Conservation (phyloP, 2,797 vertebrate species). For the Falco naumanni region DNA sequence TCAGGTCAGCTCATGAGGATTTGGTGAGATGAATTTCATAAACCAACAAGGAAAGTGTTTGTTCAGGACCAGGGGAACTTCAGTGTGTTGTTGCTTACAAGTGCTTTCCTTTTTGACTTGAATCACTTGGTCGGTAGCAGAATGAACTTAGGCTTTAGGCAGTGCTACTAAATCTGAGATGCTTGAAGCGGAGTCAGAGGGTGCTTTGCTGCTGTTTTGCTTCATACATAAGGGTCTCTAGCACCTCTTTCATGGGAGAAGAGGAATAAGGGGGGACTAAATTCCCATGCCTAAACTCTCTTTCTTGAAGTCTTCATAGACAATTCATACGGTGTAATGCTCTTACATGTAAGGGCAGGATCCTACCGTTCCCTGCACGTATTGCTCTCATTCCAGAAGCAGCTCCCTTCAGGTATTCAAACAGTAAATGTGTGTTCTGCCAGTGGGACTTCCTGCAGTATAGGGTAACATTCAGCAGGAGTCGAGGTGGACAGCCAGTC, state of each 20-base stretch:
- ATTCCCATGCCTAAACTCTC: background rate
- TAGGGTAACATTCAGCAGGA: background rate
- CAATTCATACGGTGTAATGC: background rate
- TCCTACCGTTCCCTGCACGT: background rate
- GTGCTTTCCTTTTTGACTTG: background rate
- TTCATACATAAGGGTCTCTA: background rate
- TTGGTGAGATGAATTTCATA: constrained; percentile 38
- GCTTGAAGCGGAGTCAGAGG: background rate
- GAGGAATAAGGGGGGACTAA: background rate
- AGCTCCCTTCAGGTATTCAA: background rate
- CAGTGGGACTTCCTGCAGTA: background rate
- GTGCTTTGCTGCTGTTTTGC: background rate
- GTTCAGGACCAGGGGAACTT: background rate
- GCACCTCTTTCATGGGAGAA: background rate
- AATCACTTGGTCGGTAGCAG: background rate
- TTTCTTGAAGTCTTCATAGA: background rate
- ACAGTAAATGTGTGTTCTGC: background rate
- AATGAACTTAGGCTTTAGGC: background rate
- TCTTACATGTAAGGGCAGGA: background rate
- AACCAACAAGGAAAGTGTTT: constrained; percentile 35
- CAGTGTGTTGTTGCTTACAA: background rate
- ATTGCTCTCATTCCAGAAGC: background rate
- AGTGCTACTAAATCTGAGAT: background rate
- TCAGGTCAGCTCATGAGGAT: constrained; percentile 32
- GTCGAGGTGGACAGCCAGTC: background rate